Conservation (phyloP, 2,797 vertebrate species). For the Falco rusticolus region DNA sequence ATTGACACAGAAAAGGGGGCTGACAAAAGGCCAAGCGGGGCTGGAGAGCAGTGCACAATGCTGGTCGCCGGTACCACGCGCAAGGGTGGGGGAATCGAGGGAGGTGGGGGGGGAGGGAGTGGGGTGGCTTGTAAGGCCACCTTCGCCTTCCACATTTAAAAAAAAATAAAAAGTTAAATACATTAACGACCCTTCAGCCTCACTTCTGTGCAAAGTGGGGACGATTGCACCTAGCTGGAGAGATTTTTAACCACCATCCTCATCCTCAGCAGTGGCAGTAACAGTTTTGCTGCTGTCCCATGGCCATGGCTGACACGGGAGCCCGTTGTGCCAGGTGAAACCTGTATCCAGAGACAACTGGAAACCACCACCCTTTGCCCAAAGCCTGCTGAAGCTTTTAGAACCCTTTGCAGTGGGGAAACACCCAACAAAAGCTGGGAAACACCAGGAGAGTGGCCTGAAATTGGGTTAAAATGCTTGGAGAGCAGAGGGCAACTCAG, state of each 20-base stretch:
- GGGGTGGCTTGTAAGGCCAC: neutral
- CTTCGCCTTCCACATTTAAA: rapidly evolving
- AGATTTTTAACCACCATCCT: neutral
- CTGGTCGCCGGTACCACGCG: neutral
- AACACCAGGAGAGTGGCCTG: neutral
- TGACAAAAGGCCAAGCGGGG: conserved; percentile 52
- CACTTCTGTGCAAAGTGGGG: rapidly evolving
- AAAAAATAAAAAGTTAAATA: neutral
- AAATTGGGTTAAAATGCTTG: neutral
- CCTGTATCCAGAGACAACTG: rapidly evolving
- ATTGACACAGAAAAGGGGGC: conserved; percentile 67
- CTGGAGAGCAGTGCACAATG: conserved; percentile 36
- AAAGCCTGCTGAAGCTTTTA: neutral
- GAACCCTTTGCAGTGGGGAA: rapidly evolving
- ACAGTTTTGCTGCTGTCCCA: neutral
- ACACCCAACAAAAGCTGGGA: neutral
- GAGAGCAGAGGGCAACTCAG: neutral
- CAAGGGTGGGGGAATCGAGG: neutral
- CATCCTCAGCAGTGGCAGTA: rapidly evolving
- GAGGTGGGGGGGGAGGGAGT: neutral
- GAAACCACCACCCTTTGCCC: neutral
- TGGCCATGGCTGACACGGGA: rapidly evolving
- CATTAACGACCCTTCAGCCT: neutral
- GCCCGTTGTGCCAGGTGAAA: neutral
- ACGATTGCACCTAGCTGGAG: rapidly evolving